Evolutionary conservation across 2,797 vertebrate species (phyloP), one percentile per base, ranked within the genome.

Genomic region (Hafferia zeledoni): DNA sequence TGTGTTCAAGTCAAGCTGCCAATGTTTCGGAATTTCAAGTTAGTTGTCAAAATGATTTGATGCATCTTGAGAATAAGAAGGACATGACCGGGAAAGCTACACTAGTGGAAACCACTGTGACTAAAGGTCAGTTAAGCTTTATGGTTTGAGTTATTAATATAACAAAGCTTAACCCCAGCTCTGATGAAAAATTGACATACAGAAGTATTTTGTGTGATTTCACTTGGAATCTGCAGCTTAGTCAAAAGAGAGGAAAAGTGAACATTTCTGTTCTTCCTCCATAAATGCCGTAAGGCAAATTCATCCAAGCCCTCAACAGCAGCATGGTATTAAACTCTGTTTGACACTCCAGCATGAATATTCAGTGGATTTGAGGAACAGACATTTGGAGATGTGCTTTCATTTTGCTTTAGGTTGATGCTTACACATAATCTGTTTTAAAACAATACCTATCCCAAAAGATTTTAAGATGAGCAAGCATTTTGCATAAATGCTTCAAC

Each of bases 31-130:
- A 93, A 82, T 63, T 43, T 63, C 90, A 86, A 78, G 79, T 24
- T 64, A 78, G 33, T 56, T 97, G 89, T 94, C 97, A 81, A 70
- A 96, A 96, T 28, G 57, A 97, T 90, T 80, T 91, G 65, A 50
- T 76, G 20, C 44, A 46, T 56, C 15, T 4, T 77, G 72, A 97
- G 30, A 92, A 72, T 46, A 61, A 90, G 56, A 86, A 83, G 46
- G 78, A 67, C 74, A 55, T 65, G 60, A 56, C 37, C 35, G 57
- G 16, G 61, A 60, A 75, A 77, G 19, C 91, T 88, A 30, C 78
- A 47, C 23, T 63, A 63, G 39, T 59, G 86, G 74, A 91, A 44
- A 47, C 67, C 47, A 5, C 13, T 33, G 56, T 63, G 74, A 90
- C 47, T 69, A 72, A 92, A 97, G 95, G 96, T 97, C 57, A 74